Base-by-base conservation (phyloP, 2,888 invertebrate genomes). In the Harpagoxenus sublaevis region DNA sequence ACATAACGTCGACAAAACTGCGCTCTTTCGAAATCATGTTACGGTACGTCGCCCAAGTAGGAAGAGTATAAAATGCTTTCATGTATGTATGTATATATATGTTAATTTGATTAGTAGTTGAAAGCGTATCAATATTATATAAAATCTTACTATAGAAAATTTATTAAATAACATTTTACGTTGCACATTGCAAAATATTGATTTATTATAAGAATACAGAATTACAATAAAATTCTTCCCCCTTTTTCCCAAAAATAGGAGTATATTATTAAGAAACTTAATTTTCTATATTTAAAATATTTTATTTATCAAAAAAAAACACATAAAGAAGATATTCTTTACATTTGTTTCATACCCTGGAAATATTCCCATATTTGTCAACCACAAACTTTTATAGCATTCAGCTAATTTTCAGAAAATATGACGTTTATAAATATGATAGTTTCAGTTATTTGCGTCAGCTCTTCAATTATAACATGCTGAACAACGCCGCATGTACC, bases 1-100 rank as follows among this genome's bases (percentile, higher is more conserved):
- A 77, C 31, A 51, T 39, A 77, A 77, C 39, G 15, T n/a, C 51
- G 23, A 77, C 63, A 51, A 65, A 63, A 77, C 65, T 53, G 51
- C 8, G 23, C 63, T 23, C 51, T 77, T 77, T 35, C 10, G 39
- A 35, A 62, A 48, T 62, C 12, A 35, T n/a, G 48, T 63, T 63
- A 75, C 35, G 35, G 10, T 63, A 51, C 48, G 9, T 28, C 15
- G 15, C 18, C 5, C 15, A 51, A 75, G 10, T 15, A 35, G 3
- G 31, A 35, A 51, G 10, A 5, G 15, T 9, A 18, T 4, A 10
- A 62, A 9, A 51, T 15, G 2, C 1, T 2, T 31, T 63, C 51
- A 51, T 9, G 18, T 5, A 23, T 42, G 2, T 39, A 12, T 8
- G 0, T 15, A 3, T 39, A 12, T 8, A 1, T 15, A 3, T 31